Conservation (phyloP, 2,113 vertebrate genomes). For the Sinocyclocheilus grahami region DNA sequence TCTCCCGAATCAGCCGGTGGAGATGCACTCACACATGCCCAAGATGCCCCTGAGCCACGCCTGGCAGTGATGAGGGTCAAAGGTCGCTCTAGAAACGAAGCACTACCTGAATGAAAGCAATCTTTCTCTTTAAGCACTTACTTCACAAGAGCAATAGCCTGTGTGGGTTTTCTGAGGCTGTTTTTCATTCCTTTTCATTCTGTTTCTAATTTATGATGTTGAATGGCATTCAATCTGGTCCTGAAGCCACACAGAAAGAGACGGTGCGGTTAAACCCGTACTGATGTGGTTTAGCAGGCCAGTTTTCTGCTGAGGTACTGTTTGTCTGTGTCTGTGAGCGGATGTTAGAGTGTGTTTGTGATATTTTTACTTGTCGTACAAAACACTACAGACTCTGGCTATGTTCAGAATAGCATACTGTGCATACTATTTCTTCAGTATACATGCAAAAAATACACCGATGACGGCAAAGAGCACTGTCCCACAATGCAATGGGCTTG, state of each 20-base stretch:
- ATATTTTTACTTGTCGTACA: not conserved
- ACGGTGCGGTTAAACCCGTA: not conserved
- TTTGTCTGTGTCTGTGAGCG: not conserved
- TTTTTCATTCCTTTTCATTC: not conserved
- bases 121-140: slow-evolving; percentile 16
- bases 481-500: not conserved
- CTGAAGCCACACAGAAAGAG: not conserved
- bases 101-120: slow-evolving; percentile 34
- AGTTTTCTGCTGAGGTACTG: not conserved
- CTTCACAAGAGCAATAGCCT: slow-evolving; percentile 63
- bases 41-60: slow-evolving; percentile 84
- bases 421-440: not conserved
- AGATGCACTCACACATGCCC: slow-evolving; percentile 87
- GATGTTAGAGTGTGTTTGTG: not conserved
- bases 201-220: not conserved
- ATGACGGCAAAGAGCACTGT: not conserved
- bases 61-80: slow-evolving; percentile 71
- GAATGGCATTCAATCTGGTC: slow-evolving; percentile 6
- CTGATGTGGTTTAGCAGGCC: not conserved
- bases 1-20: slow-evolving; percentile 75
- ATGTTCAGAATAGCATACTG: not conserved
- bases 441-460: not conserved
- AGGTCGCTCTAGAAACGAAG: slow-evolving; percentile 22
- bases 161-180: slow-evolving; percentile 49
- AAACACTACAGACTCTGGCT: slow-evolving; percentile 13